Evolutionary conservation across 2,888 invertebrate species (phyloP).

Genomic region (Leptinotarsa tumamoca): DNA sequence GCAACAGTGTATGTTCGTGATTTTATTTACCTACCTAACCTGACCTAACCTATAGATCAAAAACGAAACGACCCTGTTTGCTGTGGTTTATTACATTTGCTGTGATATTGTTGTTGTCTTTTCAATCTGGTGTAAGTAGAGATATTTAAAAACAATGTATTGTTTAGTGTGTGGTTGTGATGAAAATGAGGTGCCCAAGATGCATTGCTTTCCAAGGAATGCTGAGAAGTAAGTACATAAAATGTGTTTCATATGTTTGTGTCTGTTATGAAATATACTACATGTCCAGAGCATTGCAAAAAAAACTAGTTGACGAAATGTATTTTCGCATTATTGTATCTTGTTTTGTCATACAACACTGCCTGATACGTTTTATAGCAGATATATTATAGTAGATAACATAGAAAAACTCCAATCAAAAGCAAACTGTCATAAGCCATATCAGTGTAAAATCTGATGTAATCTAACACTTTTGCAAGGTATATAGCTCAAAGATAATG

Average conservation of each 20-base stretch:
- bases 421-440: slow-evolving; percentile 1
- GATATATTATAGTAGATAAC: slow-evolving; percentile 1
- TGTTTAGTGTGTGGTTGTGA: slow-evolving; percentile 16
- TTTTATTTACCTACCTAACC: not conserved
- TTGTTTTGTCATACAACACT: slow-evolving; percentile 1
- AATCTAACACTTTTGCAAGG: slow-evolving; percentile 1
- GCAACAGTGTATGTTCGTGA: slow-evolving; percentile 1
- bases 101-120: slow-evolving; percentile 1
- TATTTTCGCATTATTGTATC: not conserved
- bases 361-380: not conserved
- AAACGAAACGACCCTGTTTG: slow-evolving; percentile 1
- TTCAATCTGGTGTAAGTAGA: slow-evolving; percentile 1
- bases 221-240: not conserved
- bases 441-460: slow-evolving; percentile 1
- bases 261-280: slow-evolving; percentile 1
- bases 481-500: slow-evolving; percentile 1
- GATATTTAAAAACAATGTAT: slow-evolving; percentile 22
- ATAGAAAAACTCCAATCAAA: not conserved
- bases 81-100: slow-evolving; percentile 1
- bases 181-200: not conserved
- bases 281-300: slow-evolving; percentile 1
- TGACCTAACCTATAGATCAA: slow-evolving; percentile 1
- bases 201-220: slow-evolving; percentile 1
- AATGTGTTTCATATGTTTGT: slow-evolving; percentile 1
- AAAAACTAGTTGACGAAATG: not conserved